Evolutionary conservation across 2,797 vertebrate genomes (phyloP), one percentile per base, ranked within the genome.

Genomic region (Gephyroberyx darwinii): DNA sequence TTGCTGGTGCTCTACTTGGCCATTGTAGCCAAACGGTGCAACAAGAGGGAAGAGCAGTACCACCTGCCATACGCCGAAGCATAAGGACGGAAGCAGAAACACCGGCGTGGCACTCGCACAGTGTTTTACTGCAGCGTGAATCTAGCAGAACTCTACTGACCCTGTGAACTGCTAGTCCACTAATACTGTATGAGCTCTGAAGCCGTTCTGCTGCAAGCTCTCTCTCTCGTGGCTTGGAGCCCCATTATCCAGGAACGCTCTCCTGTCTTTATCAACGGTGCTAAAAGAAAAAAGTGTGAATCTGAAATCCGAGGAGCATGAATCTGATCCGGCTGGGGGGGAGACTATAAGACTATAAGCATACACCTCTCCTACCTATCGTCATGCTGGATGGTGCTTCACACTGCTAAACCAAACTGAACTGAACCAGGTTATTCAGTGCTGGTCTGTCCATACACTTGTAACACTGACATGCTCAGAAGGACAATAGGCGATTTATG

Each of bases 1-100:
- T 93, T 99, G 77, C 92, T 99, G 77, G 93, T 95, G 73, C 94
- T 99, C 35, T 99, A 99, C 87, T 88, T 99, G 88, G 96, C 96
- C 16, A 95, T 99, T 0, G 94, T 99, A 0, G 96, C 96, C 71
- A 95, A 96, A 53, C 93, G 96, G 54, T 99, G 98, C 9, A 95
- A 95, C 82, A 98, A 97, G 90, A 94, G 94, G 67, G 96, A 96
- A 78, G 96, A 99, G 78, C 96, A 95, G 84, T 97, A 94, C 0
- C 93, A 94, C 71, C 84, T 98, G 84, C 93, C 96, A 1, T 96
- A 97, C 2, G 89, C 93, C 0, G 96, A 98, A 89, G 97, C 95
- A 56, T 99, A 93, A 93, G 17, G 14, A 20, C 48, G 39, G 7
- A 13, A 43, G 22, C 57, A 26, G 6, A 63, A 55, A 55, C 4